phyloP scores from a whole-genome alignment of 1,140 invertebrate genomes.

The Euwallacea fornicatus region DNA sequence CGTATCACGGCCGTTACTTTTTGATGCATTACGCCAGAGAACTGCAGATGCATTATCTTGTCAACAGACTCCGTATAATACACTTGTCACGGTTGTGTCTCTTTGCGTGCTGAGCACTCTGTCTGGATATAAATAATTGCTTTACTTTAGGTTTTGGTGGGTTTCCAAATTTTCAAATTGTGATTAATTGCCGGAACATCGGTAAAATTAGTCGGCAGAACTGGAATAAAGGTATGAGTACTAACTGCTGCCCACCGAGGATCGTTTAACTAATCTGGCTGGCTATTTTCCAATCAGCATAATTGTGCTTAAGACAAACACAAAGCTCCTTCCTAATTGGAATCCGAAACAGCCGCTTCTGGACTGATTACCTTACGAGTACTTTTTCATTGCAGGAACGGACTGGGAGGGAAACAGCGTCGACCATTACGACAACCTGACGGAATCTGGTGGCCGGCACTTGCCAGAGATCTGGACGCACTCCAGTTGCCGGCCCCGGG shows the following conservation, averaged over 20 bases:
- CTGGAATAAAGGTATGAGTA: no score
- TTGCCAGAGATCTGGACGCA: no score
- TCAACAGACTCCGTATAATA: conserved; percentile 35
- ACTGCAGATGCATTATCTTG: conserved; percentile 39
- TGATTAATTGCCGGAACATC: conserved; percentile 8
- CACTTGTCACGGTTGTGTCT: conserved; percentile 32
- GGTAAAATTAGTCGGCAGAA: no score
- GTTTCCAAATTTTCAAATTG: conserved; percentile 26
- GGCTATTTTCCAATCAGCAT: conserved; percentile 33
- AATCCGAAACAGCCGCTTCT: conserved; percentile 29
- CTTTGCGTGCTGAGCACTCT: conserved; percentile 4
- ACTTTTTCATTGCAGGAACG: neutral
- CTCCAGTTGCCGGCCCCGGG: no score
- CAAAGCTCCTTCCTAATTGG: conserved; percentile 35
- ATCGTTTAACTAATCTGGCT: conserved; percentile 30
- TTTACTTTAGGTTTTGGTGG: conserved; percentile 24
- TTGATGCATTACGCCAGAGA: conserved; percentile 37
- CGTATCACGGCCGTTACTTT: conserved; percentile 25
- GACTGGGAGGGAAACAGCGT: neutral
- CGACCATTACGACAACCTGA: no score
- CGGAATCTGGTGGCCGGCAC: no score
- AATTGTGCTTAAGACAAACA: conserved; percentile 35
- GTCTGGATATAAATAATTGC: conserved; percentile 21
- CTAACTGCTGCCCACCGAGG: no score
- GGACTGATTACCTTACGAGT: conserved; percentile 12